Base-by-base conservation (phyloP, 2,113 vertebrate species). In the Riparia riparia region DNA sequence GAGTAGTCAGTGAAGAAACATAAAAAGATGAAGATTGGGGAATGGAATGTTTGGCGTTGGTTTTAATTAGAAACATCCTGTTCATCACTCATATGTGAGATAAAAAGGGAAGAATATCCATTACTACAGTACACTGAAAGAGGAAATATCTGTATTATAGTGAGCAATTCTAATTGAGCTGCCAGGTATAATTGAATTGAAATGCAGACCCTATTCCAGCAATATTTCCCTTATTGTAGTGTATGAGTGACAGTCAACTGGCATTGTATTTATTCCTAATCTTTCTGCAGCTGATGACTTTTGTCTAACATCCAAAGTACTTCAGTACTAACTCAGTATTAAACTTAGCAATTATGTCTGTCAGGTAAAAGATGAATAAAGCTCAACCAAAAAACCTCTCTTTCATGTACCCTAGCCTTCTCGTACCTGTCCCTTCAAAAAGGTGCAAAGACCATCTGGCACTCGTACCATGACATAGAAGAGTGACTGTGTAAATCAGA, bases 11-110 rank as follows among this genome's bases (percentile, higher is more conserved):
- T 69, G 79, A 76, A 89, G 64, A 42, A 93, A 81, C 42, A 42
- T 70, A 88, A 87, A 90, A 91, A 58, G 71, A 54, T 87, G 86
- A 86, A 87, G 81, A 58, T 47, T 64, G 80, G 51, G 34, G 50
- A 92, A 77, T 90, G 79, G 93, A 96, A 91, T 95, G 82, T 53
- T 93, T 93, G 70, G 82, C 5, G 1, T 93, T 91, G 41, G 77
- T 86, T 96, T 93, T 95, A 93, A 95, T 97, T 96, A 49, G 86
- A 92, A 83, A 93, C 60, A 82, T 95, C 86, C 82, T 95, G 89
- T 68, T 93, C 51, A 44, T 92, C 47, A 56, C 37, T 89, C 39
- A 14, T 54, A 44, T n/a, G 17, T 77, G 71, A 93, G 68, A 78
- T 92, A 94, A 82, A 86, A 82, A 31, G 50, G 41, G 42, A 21